Base-by-base conservation (phyloP, 1,140 invertebrate species). In the Forficula auricularia region DNA sequence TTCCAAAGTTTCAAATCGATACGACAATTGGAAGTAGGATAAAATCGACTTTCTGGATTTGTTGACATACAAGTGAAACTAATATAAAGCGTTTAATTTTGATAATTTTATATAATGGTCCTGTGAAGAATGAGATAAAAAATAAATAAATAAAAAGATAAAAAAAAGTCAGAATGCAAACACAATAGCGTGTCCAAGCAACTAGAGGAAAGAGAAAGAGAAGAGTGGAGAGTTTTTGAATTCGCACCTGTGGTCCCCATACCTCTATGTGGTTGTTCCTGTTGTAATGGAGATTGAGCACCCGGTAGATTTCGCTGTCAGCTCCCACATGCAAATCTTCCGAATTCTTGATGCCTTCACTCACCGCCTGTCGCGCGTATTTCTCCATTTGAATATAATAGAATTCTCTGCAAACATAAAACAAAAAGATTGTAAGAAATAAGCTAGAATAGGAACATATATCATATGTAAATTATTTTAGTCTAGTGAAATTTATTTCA, bases 331-430 rank as follows among this genome's bases (percentile, higher is more conserved):
- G 78, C 32, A 99, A 71, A 55, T 98, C 91, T 46, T 98, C 91
- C 18, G 77, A 71, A 56, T 76, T 79, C 64, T 94, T 91, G 49
- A 94, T 73, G 38, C 94, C 94, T 68, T 98, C 95, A 48, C 87
- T 90, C 50, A 98, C 77, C 20, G 91, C 87, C 66, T 98, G 91
- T 52, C 94, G 75, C 42, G 95, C 92, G 67, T 95, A 98, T 66
- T 99, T 99, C 70, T 99, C 96, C 92, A 99, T 99, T 71, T 98
- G 95, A 59, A 98, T 98, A 70, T 99, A 99, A 73, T 94, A 99
- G 72, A 98, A 99, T 70, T 99, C 95, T 65, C 95, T 99, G 78
- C 35, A 81, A 77, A 57, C 46, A 55, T 51, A 54, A 43, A 45
- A 46, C 47, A 46, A 53, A 49, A 47, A 47, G 38, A 40, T n/a